Base-by-base conservation (phyloP, 2,797 vertebrate genomes). In the Labroides dimidiatus region DNA sequence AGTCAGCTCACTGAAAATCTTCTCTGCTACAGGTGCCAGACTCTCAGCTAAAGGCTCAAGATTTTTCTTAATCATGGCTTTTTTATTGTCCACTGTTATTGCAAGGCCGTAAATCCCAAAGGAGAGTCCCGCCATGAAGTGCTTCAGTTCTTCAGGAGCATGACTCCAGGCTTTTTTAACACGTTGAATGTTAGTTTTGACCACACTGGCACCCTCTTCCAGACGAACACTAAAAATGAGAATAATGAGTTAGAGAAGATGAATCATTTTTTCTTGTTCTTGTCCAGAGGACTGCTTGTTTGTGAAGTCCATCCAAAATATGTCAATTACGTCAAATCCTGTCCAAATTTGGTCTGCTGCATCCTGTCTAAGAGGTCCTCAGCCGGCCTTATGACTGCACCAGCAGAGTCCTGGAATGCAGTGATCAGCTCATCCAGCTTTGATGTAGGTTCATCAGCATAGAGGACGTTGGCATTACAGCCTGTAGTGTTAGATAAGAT, bases 341-440 rank as follows among this genome's bases (percentile, higher is more conserved):
- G 85, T 53, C 92, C 92, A 36, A 95, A 69, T 65, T 91, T 84
- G 48, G 93, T 89, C 48, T 90, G 84, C 72, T 55, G 92, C 84
- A 95, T 89, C 68, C 77, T 85, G 77, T 93, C 75, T 1, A 93
- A 1, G 0, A 91, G 92, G 14, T 94, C 92, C 24, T 93, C 90
- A 20, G 94, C 93, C 2, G 91, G 93, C 71, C 84, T 64, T 0
- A 92, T 94, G 49, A 91, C 86, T 52, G 92, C 91, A 41, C 67
- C 70, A 41, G 93, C 85, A 39, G 94, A 94, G 1, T 93, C 87
- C 93, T 92, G 95, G 86, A 95, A 94, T 17, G 90, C 89, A 84
- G 93, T 91, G 20, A 70, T 91, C 56, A 94, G 3, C 55, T 93
- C 84, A 24, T 95, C 94, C 80, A 94, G 77, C 81, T 91, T 89